These are phyloP conservation scores for Achlya flavicornis DNA, from an alignment of 2,888 invertebrate species.

Conservation along the genomic window DNA sequence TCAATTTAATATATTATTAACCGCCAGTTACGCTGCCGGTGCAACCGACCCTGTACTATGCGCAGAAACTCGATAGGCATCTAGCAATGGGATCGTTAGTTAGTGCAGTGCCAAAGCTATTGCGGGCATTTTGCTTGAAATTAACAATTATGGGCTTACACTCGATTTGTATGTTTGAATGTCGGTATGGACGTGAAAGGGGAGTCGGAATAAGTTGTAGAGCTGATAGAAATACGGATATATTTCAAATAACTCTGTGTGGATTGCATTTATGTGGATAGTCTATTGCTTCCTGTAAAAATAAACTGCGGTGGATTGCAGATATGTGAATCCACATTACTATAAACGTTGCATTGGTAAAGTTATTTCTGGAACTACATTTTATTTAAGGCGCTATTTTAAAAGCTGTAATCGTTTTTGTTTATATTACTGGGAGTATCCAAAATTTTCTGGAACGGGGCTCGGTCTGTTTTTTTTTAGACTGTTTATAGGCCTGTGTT, in stretches of 20 bases:
- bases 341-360: too few species aligned
- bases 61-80: constrained; percentile 81
- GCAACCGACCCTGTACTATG: constrained; percentile 47
- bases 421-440: too few species aligned
- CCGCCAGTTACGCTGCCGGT: too few species aligned
- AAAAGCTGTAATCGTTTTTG: too few species aligned
- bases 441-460: too few species aligned
- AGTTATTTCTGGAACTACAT: too few species aligned
- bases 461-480: too few species aligned
- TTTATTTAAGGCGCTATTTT: too few species aligned
- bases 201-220: constrained; percentile 46
- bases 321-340: too few species aligned
- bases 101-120: constrained; percentile 73
- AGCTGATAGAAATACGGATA: constrained; percentile 17
- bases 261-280: neutral
- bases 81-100: constrained; percentile 80
- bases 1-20: too few species aligned
- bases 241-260: constrained; percentile 5
- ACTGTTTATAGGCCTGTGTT: too few species aligned
- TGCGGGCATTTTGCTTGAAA: constrained; percentile 78
- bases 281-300: neutral
- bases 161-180: constrained; percentile 71
- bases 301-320: neutral
- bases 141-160: constrained; percentile 78
- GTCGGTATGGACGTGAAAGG: constrained; percentile 43